Conservation (phyloP, 2,888 invertebrate genomes). For the Pocota personata region DNA sequence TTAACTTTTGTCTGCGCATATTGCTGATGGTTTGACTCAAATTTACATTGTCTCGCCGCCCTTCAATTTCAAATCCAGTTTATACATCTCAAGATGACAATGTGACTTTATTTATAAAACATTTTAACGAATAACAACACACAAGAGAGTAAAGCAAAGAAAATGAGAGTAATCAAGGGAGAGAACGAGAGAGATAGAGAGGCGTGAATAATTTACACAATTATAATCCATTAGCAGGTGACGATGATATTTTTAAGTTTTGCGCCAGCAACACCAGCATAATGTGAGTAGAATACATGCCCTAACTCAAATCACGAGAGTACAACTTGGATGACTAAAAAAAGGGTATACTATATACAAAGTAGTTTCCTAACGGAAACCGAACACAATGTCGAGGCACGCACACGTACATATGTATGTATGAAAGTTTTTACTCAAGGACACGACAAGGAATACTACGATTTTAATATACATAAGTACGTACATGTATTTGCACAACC, state of each 20-base stretch:
- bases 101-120: conserved; percentile 3
- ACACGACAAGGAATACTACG: not conserved
- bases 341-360: not conserved
- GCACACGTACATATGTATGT: not conserved
- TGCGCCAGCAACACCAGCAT: not conserved
- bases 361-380: not conserved
- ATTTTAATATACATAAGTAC: not conserved
- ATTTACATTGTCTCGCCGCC: conserved; percentile 8
- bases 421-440: not conserved
- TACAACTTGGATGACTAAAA: not conserved
- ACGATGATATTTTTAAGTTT: conserved; percentile 31
- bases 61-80: not conserved
- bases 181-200: conserved; percentile 11
- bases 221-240: conserved; percentile 47
- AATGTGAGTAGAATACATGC: not conserved
- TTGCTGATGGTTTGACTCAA: not conserved
- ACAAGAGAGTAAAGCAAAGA: not conserved
- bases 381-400: not conserved
- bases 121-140: not conserved
- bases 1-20: not conserved
- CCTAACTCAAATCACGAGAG: conserved; percentile 32
- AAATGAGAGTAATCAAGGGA: not conserved
- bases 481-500: not conserved
- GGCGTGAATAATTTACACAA: conserved; percentile 43
- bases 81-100: not conserved